Conservation (phyloP, 2,888 invertebrate genomes). For the Drosophila diplacantha region DNA sequence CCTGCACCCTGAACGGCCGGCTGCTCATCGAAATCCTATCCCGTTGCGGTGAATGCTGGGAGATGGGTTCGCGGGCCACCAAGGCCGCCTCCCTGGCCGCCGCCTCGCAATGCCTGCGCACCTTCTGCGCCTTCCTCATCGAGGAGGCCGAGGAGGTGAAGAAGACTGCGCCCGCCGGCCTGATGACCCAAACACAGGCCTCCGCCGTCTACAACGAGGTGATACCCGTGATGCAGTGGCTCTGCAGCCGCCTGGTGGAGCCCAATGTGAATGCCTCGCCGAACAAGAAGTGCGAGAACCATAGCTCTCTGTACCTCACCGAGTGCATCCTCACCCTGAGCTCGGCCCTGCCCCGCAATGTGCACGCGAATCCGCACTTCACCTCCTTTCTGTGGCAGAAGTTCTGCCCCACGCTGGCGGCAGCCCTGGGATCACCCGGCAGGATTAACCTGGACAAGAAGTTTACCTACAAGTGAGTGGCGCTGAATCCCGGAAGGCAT, state of each 20-base stretch:
- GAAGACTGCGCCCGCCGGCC: conserved; percentile 80
- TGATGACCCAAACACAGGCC: conserved; percentile 80
- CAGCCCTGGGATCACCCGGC: conserved; percentile 91
- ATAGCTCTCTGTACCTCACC: conserved; percentile 84
- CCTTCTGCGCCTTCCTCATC: conserved; percentile 89
- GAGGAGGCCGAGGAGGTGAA: conserved; percentile 79
- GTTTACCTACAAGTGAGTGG: conserved; percentile 82
- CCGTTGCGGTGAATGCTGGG: conserved; percentile 89
- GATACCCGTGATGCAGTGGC: conserved; percentile 92
- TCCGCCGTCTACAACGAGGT: conserved; percentile 93
- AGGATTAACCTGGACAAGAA: conserved; percentile 84
- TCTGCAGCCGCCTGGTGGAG: conserved; percentile 90
- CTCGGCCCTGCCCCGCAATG: conserved; percentile 88
- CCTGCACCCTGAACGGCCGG: conserved; percentile 93
- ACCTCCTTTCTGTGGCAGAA: conserved; percentile 95
- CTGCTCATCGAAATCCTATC: conserved; percentile 91
- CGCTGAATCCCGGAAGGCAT: not conserved
- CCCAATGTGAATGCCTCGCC: conserved; percentile 80
- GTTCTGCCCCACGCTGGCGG: conserved; percentile 92
- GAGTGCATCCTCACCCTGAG: conserved; percentile 92
- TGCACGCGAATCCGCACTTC: conserved; percentile 90
- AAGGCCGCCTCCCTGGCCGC: conserved; percentile 93
- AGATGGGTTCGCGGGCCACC: conserved; percentile 87
- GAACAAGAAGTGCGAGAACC: conserved; percentile 76
- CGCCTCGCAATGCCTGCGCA: conserved; percentile 91